phyloP scores from a whole-genome alignment of 2,797 vertebrate genomes.

The Lacerta viridis region DNA sequence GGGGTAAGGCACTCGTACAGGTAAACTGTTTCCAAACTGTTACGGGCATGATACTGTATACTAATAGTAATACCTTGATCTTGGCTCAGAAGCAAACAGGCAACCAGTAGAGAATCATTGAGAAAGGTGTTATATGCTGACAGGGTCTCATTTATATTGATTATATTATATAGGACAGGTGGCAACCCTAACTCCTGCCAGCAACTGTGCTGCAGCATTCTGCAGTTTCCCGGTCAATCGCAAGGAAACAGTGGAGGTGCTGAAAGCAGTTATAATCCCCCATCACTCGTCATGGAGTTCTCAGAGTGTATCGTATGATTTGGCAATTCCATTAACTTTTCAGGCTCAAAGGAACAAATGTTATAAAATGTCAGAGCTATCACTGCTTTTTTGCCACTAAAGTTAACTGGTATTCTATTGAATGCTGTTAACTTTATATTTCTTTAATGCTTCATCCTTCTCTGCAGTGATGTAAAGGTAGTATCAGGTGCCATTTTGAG shows the following conservation, averaged over 20 bases:
- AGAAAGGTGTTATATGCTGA: no score
- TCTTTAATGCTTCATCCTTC: not conserved
- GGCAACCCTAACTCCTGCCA: no score
- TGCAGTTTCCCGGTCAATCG: no score
- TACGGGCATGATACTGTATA: no score
- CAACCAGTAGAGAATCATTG: no score
- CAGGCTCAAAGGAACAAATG: constrained; percentile 10
- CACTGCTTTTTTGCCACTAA: not conserved
- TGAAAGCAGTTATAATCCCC: constrained; percentile 9
- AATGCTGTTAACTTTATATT: constrained; percentile 8
- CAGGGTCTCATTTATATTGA: no score
- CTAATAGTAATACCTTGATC: no score
- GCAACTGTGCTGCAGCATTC: no score
- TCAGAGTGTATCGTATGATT: not conserved
- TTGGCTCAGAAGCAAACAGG: no score
- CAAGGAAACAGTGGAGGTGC: constrained; percentile 1
- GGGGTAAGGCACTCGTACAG: no score
- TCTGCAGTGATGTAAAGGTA: not conserved
- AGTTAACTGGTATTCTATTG: not conserved
- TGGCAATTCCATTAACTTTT: constrained; percentile 23
- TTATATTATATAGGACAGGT: no score
- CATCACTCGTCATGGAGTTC: constrained; percentile 10
- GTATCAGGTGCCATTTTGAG: not conserved
- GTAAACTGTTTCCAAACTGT: no score
- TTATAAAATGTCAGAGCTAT: constrained; percentile 13